Conservation (phyloP, 2,113 vertebrate genomes). For the Enhydra lutris region DNA sequence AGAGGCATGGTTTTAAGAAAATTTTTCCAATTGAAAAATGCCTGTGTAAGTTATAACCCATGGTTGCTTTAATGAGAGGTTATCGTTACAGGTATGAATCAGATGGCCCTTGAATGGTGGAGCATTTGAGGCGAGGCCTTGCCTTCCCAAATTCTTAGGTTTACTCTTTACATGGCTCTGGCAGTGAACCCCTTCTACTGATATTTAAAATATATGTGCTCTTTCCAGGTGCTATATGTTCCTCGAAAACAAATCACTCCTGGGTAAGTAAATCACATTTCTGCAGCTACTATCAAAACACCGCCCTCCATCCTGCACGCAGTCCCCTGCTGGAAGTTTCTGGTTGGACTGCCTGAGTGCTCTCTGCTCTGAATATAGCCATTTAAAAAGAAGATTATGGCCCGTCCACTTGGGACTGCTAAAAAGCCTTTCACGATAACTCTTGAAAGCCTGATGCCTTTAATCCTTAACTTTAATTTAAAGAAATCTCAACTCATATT, state of each 20-base stretch:
- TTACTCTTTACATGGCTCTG: not conserved
- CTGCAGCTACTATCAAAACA: not conserved
- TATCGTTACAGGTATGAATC: not conserved
- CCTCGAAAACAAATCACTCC: not conserved
- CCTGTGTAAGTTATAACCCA: conserved; percentile 24
- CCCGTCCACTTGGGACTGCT: conserved; percentile 80
- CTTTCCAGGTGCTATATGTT: not conserved
- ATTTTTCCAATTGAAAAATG: conserved; percentile 45
- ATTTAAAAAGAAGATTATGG: conserved; percentile 83
- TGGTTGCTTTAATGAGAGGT: conserved; percentile 6
- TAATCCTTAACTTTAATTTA: conserved; percentile 87
- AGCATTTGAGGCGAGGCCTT: not conserved
- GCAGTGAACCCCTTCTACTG: not conserved
- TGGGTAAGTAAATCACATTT: conserved; percentile 10
- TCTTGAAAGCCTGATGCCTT: conserved; percentile 80
- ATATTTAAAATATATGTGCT: not conserved
- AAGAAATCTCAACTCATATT: conserved; percentile 81
- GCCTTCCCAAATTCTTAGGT: not conserved
- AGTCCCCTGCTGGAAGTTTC: conserved; percentile 48
- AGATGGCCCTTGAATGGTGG: not conserved
- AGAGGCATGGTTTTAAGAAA: conserved; percentile 57
- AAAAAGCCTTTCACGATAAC: conserved; percentile 82
- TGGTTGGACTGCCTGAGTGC: conserved; percentile 55
- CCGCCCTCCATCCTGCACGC: not conserved
- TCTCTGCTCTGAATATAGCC: conserved; percentile 81